Base-by-base conservation (phyloP, 2,113 vertebrate species). In the Sapayoa aenigma region DNA sequence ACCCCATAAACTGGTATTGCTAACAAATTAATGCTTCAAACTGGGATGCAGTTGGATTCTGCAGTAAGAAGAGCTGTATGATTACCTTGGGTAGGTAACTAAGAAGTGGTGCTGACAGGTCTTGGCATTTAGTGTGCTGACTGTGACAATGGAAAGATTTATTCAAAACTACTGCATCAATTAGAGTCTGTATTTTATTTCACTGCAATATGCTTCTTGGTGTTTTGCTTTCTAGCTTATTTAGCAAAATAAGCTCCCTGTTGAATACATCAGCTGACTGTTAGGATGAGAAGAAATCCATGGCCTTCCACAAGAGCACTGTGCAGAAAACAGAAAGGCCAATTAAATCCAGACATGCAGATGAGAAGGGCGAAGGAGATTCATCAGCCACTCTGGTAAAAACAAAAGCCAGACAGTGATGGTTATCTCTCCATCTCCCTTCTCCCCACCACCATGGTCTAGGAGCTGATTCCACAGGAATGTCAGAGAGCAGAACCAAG, bases 121-220 rank as follows among this genome's bases (percentile, higher is more conserved):
- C 44, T 93, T 96, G 90, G 96, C 90, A 89, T 87, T 94, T 92
- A 78, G 44, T 23, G 27, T 9, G 5, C 69, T 86, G 90, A 86
- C 76, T 78, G 60, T 93, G 69, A 96, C 88, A 94, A 87, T 44
- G 90, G 95, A 97, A 94, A 96, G 88, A 94, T 90, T 96, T 96
- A 96, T 96, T 94, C 83, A 95, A 87, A 96, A 93, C 58, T 94
- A 75, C 88, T 75, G 60, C 11, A 7, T 84, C 88, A 84, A 25
- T 97, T 96, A 94, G 25, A 82, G 41, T 39, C 65, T 0, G 19
- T 88, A 90, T 96, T 95, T 96, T 95, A 92, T 97, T 95, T 96
- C 94, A 78, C 66, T 95, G 65, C 80, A 96, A 46, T 92, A 53
- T 72, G 83, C 69, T 93, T 74, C 93, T 92, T 82, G 69, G 80